Conservation (phyloP, 2,888 invertebrate genomes). For the Mythimna vitellina region DNA sequence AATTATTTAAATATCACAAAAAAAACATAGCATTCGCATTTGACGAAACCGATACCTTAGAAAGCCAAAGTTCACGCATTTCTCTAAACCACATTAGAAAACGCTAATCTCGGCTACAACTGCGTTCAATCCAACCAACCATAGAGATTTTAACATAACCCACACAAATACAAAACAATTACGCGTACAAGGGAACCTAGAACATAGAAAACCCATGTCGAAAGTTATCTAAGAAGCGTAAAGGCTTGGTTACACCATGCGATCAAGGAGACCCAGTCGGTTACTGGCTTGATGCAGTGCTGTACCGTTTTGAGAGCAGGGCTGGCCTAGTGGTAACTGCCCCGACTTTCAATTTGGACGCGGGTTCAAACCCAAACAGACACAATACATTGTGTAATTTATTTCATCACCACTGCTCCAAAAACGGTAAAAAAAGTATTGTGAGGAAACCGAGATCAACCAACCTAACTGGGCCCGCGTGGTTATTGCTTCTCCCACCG, state of each 20-base stretch:
- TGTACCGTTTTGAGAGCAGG: not conserved
- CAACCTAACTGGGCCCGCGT: too few relatives aligned
- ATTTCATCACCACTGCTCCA: too few relatives aligned
- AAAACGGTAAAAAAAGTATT: too few relatives aligned
- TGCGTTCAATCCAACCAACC: constrained; percentile 10
- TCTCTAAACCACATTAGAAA: constrained; percentile 42
- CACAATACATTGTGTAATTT: too few relatives aligned
- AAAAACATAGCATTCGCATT: not conserved
- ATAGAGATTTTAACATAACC: constrained; percentile 25
- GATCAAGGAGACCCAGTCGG: not conserved
- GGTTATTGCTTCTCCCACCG: not conserved
- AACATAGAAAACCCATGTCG: constrained; percentile 51
- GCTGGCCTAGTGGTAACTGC: too few relatives aligned
- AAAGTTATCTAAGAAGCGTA: constrained; percentile 38
- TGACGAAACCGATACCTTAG: not conserved
- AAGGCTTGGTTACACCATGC: constrained; percentile 31
- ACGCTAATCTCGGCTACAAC: constrained; percentile 1
- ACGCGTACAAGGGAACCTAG: constrained; percentile 34
- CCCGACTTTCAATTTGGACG: too few relatives aligned
- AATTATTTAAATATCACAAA: too few relatives aligned
- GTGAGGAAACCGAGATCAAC: too few relatives aligned
- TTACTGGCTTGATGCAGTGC: constrained; percentile 2
- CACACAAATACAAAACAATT: constrained; percentile 50
- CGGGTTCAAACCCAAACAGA: too few relatives aligned
- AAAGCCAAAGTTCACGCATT: constrained; percentile 39